Percentiles rank a stretch among this genome's conserved stretches.
These are phyloP conservation scores for Micrasema minimum DNA, from an alignment of 1,140 invertebrate species.

Conservation along the genomic window DNA sequence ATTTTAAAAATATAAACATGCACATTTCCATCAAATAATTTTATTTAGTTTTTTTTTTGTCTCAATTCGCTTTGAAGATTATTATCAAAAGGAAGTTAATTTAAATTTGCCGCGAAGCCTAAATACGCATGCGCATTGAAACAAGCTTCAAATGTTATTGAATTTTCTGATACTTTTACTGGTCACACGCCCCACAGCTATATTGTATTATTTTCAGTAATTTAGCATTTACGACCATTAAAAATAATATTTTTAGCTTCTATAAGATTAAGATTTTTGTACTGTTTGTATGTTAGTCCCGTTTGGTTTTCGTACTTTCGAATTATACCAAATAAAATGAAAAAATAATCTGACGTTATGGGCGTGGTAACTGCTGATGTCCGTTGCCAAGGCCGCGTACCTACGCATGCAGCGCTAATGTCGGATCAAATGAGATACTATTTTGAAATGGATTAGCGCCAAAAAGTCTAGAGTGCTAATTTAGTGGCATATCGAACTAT, in stretches of 20 bases:
- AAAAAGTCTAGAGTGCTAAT: slow-evolving; percentile 4
- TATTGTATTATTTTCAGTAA: not conserved
- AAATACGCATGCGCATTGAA: slow-evolving; percentile 6
- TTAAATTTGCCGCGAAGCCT: slow-evolving; percentile 18
- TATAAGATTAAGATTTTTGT: no score
- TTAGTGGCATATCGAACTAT: not conserved
- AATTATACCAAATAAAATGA: no score
- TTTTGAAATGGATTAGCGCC: slow-evolving; percentile 42
- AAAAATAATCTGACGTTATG: no score
- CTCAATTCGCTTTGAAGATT: no score
- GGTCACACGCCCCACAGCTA: slow-evolving; percentile 18
- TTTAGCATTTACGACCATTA: no score
- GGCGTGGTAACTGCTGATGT: slow-evolving; percentile 19
- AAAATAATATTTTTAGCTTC: no score
- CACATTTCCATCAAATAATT: no score
- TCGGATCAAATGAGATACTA: slow-evolving; percentile 43
- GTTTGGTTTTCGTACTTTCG: no score
- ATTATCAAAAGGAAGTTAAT: not conserved
- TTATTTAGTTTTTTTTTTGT: no score
- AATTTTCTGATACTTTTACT: slow-evolving; percentile 20
- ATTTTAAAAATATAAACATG: no score
- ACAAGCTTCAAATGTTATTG: slow-evolving; percentile 13
- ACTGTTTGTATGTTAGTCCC: no score
- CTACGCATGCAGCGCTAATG: slow-evolving; percentile 40
- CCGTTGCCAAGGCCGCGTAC: slow-evolving; percentile 40